phyloP scores from a whole-genome alignment of 2,797 vertebrate species.

The Coracias cyanogaster region DNA sequence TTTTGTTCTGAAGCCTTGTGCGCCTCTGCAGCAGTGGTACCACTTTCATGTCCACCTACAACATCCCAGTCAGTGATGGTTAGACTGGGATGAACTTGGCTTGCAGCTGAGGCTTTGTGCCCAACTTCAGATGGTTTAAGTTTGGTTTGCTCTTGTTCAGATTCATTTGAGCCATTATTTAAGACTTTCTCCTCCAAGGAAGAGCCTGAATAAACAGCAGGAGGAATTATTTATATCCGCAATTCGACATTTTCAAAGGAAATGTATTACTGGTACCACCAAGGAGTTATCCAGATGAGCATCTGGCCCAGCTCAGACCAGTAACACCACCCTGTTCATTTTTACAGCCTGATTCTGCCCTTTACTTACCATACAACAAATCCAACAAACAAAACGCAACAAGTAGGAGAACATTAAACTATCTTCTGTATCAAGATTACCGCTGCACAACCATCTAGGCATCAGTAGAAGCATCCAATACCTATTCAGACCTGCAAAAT shows the following conservation, averaged over 20 bases:
- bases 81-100: slow-evolving; percentile 84
- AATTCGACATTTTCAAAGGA: background rate
- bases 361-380: background rate
- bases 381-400: background rate
- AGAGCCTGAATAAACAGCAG: slow-evolving; percentile 88
- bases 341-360: background rate
- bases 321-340: background rate
- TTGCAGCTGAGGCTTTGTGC: slow-evolving; percentile 79
- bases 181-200: slow-evolving; percentile 93
- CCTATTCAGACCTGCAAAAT: background rate
- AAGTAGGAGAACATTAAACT: background rate
- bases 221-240: slow-evolving; percentile 66
- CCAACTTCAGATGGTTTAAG: slow-evolving; percentile 84
- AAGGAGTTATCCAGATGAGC: background rate
- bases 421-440: background rate
- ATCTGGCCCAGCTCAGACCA: background rate
- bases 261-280: background rate
- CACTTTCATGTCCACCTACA: slow-evolving; percentile 82
- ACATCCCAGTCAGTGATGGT: slow-evolving; percentile 84
- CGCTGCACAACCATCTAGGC: background rate
- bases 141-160: slow-evolving; percentile 86
- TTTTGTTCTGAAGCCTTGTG: slow-evolving; percentile 81
- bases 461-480: background rate
- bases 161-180: slow-evolving; percentile 86
- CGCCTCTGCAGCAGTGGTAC: slow-evolving; percentile 79